Evolutionary conservation across 2,797 vertebrate species (phyloP).

Genomic region (Chelmon rostratus): DNA sequence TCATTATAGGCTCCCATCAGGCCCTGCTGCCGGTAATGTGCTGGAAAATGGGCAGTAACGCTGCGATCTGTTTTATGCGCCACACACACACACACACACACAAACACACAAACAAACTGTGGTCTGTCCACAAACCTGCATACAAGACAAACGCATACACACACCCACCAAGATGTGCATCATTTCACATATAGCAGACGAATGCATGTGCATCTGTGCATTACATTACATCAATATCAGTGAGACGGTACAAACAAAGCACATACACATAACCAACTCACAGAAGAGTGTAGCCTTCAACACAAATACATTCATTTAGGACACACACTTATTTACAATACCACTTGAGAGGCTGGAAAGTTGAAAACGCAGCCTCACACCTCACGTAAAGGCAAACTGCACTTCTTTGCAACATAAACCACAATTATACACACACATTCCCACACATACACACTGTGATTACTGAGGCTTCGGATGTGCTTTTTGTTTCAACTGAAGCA

Average conservation of each 20-base stretch:
- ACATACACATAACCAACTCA: neutral
- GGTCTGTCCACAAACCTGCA: conserved; percentile 6
- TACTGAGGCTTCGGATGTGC: conserved; percentile 36
- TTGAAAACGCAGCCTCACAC: neutral
- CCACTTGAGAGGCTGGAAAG: conserved; percentile 9
- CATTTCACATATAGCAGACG: conserved; percentile 17
- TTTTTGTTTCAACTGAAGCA: conserved; percentile 33
- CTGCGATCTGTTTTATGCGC: conserved; percentile 80
- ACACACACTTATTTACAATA: neutral
- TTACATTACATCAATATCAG: conserved; percentile 17
- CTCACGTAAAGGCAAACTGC: neutral
- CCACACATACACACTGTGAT: conserved; percentile 25
- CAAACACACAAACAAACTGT: conserved; percentile 17
- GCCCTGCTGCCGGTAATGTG: conserved; percentile 80
- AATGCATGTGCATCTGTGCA: conserved; percentile 25
- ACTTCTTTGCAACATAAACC: neutral
- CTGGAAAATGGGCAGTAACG: conserved; percentile 82
- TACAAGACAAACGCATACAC: conserved; percentile 26
- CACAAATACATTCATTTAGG: conserved; percentile 18
- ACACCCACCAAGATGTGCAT: neutral
- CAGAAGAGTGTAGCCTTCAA: neutral
- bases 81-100: conserved; percentile 20
- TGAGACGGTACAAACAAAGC: neutral
- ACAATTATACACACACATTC: neutral
- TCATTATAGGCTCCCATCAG: conserved; percentile 81